Percentiles rank a stretch among this genome's conserved stretches.
Evolutionary conservation across 2,888 invertebrate species (phyloP).

Genomic region (Lissocephala sabroskyi): DNA sequence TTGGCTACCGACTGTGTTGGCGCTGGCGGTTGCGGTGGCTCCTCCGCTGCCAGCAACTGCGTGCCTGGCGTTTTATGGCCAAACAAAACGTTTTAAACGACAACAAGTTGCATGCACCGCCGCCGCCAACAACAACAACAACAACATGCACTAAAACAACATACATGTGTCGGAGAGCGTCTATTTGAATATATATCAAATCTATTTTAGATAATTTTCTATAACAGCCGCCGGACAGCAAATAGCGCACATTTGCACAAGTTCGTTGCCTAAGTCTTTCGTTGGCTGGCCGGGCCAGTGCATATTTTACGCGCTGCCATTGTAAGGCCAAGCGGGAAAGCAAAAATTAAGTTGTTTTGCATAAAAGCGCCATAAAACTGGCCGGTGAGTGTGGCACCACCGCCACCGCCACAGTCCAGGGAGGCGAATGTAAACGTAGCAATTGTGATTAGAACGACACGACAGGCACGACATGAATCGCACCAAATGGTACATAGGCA

Average conservation of each 20-base stretch:
- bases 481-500: slow-evolving; percentile 12
- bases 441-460: slow-evolving; percentile 65
- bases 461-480: slow-evolving; percentile 57
- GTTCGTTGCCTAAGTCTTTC: slow-evolving; percentile 54
- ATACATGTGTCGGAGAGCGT: slow-evolving; percentile 58
- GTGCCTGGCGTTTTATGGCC: slow-evolving; percentile 33
- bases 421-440: slow-evolving; percentile 28
- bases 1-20: neutral
- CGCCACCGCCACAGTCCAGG: neutral
- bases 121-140: slow-evolving; percentile 26
- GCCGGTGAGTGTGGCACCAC: neutral
- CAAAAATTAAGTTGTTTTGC: slow-evolving; percentile 65
- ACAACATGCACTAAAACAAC: slow-evolving; percentile 26
- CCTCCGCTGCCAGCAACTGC: slow-evolving; percentile 9
- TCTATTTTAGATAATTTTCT: slow-evolving; percentile 63
- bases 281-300: slow-evolving; percentile 35
- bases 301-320: slow-evolving; percentile 58
- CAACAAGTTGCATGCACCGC: slow-evolving; percentile 19
- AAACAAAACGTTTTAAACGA: slow-evolving; percentile 8
- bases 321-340: slow-evolving; percentile 25
- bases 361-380: slow-evolving; percentile 64
- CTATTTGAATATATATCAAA: slow-evolving; percentile 64
- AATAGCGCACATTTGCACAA: slow-evolving; percentile 49
- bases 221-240: slow-evolving; percentile 51
- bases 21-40: slow-evolving; percentile 33